A percentile compares a stretch with the other conserved stretches of the same genome.
Evolutionary conservation across 1,140 invertebrate species (phyloP).

Genomic region (Onthophagus taurus): DNA sequence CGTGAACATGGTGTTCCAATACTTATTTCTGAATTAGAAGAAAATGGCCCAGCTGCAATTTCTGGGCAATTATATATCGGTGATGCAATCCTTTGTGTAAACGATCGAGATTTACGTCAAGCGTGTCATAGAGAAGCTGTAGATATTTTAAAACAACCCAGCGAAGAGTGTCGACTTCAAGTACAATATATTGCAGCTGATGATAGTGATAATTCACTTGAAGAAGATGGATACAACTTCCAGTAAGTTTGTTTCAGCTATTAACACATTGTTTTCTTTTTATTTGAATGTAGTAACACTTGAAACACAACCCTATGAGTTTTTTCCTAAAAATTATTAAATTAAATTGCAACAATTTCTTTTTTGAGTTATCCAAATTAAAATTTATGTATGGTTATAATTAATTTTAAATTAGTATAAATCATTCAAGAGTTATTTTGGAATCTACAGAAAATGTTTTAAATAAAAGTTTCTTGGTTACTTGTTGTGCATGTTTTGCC

Average conservation of each 20-base stretch:
- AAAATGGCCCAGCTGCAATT: slow-evolving; percentile 61
- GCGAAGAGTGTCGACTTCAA: slow-evolving; percentile 59
- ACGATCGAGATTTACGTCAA: slow-evolving; percentile 64
- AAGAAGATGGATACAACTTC: slow-evolving; percentile 41
- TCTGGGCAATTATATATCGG: slow-evolving; percentile 65
- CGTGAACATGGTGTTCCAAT: slow-evolving; percentile 79
- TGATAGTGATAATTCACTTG: slow-evolving; percentile 47
- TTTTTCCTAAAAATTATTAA: too few species aligned
- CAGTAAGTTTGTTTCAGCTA: slow-evolving; percentile 30
- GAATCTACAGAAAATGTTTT: too few species aligned
- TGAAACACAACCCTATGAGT: too few species aligned
- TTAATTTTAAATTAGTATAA: too few species aligned
- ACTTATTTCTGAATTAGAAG: slow-evolving; percentile 75
- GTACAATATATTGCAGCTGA: slow-evolving; percentile 66
- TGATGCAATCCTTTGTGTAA: slow-evolving; percentile 73
- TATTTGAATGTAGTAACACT: too few species aligned
- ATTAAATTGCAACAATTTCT: too few species aligned
- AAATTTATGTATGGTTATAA: too few species aligned
- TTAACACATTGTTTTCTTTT: neutral
- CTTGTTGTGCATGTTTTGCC: too few species aligned
- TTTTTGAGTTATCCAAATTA: too few species aligned
- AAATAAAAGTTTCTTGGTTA: too few species aligned
- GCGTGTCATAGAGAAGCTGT: slow-evolving; percentile 66
- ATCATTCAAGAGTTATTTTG: too few species aligned
- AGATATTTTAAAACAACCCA: slow-evolving; percentile 55